Percentiles rank a stretch among this genome's conserved stretches.
phyloP scores from a whole-genome alignment of 2,888 invertebrate species.

The Athalia cordata region DNA sequence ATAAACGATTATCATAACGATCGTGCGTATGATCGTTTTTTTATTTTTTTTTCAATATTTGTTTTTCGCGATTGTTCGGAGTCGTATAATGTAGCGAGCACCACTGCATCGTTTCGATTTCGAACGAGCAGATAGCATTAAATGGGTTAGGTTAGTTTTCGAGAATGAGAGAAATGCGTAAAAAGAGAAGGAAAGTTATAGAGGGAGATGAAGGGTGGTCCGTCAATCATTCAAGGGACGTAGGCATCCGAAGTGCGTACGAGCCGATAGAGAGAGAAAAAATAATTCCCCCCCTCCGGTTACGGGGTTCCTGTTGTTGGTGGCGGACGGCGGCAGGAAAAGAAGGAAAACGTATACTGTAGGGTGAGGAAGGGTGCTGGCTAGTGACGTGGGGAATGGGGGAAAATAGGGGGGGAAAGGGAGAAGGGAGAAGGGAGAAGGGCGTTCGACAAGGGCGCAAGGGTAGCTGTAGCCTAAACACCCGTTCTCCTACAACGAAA shows the following conservation, averaged over 20 bases:
- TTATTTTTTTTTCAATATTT: too few species aligned
- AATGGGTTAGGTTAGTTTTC: background rate
- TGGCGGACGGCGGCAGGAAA: background rate
- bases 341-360: background rate
- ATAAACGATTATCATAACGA: too few species aligned
- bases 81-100: too few species aligned
- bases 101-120: too few species aligned
- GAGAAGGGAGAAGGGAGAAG: background rate
- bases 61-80: too few species aligned
- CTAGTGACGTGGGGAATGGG: background rate
- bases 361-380: background rate
- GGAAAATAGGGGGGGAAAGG: background rate
- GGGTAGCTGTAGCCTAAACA: constrained; percentile 25
- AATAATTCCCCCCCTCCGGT: background rate
- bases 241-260: constrained; percentile 22
- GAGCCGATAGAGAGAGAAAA: constrained; percentile 21
- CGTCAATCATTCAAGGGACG: constrained; percentile 42
- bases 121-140: background rate
- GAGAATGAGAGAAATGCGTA: background rate
- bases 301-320: constrained; percentile 17
- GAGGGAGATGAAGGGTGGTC: background rate
- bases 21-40: too few species aligned
- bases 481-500: constrained; percentile 23
- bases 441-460: constrained; percentile 37
- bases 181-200: background rate